These are phyloP conservation scores for Theocolax elegans DNA, from an alignment of 1,140 invertebrate species.

Conservation along the genomic window DNA sequence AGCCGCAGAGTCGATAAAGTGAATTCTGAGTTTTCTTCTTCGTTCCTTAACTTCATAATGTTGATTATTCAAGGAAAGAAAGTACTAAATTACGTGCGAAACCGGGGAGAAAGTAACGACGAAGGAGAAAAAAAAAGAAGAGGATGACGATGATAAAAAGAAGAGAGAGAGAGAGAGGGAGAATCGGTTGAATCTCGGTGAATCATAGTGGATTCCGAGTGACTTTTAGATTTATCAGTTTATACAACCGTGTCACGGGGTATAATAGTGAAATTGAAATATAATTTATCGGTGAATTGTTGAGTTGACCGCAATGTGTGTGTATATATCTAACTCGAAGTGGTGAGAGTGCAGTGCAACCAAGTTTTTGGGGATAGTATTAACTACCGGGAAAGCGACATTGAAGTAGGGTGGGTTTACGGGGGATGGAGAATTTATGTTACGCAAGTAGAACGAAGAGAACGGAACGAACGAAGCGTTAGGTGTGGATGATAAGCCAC, in stretches of 20 bases:
- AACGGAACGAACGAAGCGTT: constrained; percentile 16
- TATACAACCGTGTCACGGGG: not conserved
- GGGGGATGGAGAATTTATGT: constrained; percentile 51
- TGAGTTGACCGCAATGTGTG: too few relatives aligned
- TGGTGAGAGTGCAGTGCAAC: not conserved
- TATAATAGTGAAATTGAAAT: not conserved
- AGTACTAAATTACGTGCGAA: too few relatives aligned
- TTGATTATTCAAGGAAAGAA: constrained; percentile 4
- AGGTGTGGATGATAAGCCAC: constrained; percentile 53
- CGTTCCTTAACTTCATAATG: not conserved
- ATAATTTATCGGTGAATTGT: not conserved
- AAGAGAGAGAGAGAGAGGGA: too few relatives aligned
- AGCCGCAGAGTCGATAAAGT: constrained; percentile 16
- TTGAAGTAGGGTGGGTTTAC: not conserved
- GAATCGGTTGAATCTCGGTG: too few relatives aligned
- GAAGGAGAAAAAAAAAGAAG: too few relatives aligned
- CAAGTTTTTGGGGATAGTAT: not conserved
- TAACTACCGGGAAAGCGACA: not conserved
- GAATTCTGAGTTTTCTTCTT: constrained; percentile 2
- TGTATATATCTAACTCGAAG: too few relatives aligned
- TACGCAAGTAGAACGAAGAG: constrained; percentile 27
- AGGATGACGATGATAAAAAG: too few relatives aligned
- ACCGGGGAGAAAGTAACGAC: too few relatives aligned
- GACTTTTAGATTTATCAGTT: too few relatives aligned
- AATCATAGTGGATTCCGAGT: too few relatives aligned